Conservation (phyloP, 2,113 vertebrate species). For the Atrichornis clamosus region DNA sequence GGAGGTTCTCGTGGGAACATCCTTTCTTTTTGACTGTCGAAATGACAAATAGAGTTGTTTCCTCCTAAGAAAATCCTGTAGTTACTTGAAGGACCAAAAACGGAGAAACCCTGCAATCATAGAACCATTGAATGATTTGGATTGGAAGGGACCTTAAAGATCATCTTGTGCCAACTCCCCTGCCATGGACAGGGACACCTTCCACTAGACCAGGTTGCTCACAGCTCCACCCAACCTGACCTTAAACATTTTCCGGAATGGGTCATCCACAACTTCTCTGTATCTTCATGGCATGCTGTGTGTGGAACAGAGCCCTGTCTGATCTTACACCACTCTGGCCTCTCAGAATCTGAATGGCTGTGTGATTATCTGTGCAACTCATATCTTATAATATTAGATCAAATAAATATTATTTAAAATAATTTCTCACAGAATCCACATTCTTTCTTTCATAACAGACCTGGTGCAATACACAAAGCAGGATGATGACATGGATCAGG, state of each 20-base stretch:
- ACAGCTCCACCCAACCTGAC: background rate
- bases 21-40: background rate
- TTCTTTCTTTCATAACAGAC: background rate
- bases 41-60: background rate
- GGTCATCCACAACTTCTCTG: background rate
- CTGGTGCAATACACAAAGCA: background rate
- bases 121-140: background rate
- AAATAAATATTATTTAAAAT: background rate
- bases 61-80: background rate
- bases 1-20: background rate
- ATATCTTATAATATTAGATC: background rate
- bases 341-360: background rate
- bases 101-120: background rate
- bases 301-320: no score
- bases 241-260: background rate
- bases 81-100: background rate
- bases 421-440: background rate
- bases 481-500: accelerated
- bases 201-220: background rate
- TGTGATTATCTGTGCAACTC: background rate
- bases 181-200: background rate
- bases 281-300: accelerated
- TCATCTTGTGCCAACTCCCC: background rate
- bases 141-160: background rate
- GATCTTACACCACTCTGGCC: background rate